Conservation (phyloP, 2,113 vertebrate genomes). For the Probosciger aterrimus region DNA sequence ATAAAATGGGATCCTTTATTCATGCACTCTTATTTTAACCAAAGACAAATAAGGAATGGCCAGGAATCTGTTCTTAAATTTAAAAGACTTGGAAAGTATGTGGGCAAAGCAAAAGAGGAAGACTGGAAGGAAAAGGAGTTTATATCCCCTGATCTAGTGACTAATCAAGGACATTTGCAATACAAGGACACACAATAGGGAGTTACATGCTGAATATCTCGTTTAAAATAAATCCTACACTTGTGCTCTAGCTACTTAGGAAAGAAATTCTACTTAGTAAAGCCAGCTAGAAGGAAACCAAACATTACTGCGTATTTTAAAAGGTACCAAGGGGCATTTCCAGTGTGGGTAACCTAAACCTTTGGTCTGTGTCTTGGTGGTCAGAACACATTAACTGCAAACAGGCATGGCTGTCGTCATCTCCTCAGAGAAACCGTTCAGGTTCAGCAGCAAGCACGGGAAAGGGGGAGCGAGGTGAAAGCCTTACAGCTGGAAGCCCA, state of each 20-base stretch:
- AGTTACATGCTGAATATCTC: not conserved
- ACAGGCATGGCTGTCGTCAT: not conserved
- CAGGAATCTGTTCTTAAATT: not conserved
- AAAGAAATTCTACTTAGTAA: not conserved
- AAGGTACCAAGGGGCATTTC: not conserved
- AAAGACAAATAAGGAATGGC: not conserved
- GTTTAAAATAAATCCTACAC: not conserved
- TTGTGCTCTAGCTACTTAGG: not conserved
- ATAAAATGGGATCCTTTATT: not conserved
- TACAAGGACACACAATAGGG: not conserved
- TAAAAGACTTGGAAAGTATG: not conserved
- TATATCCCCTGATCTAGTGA: not conserved
- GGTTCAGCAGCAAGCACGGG: not conserved
- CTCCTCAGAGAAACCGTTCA: constrained; percentile 7
- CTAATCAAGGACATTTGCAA: not conserved
- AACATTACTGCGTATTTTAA: not conserved
- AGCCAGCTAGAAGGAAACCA: not conserved
- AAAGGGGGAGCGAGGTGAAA: not conserved
- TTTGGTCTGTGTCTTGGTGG: not conserved
- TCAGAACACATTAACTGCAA: constrained; percentile 40
- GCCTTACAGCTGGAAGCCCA: constrained; percentile 65
- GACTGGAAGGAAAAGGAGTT: not conserved
- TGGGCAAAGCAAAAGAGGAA: not conserved
- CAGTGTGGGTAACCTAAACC: not conserved
- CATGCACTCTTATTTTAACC: not conserved